Evolutionary conservation across 2,113 vertebrate genomes (phyloP).

Genomic region (Hemibagrus wyckioides): DNA sequence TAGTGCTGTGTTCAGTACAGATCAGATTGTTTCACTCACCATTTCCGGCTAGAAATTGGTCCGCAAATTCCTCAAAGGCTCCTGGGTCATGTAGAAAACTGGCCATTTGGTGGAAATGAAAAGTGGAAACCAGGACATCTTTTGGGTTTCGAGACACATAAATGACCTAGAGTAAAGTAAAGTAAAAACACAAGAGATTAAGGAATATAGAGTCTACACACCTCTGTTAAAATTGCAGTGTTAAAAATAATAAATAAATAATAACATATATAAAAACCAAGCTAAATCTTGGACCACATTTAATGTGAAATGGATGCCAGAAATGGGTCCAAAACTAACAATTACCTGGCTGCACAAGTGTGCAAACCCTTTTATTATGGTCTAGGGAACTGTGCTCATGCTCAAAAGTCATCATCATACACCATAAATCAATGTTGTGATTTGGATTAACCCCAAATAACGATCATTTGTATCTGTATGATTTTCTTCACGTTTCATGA

Average conservation of each 20-base stretch:
- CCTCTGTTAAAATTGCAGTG: too few relatives aligned
- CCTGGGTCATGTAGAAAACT: conserved; percentile 74
- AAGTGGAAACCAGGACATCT: conserved; percentile 75
- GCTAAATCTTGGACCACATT: too few relatives aligned
- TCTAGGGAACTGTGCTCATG: too few relatives aligned
- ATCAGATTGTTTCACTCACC: conserved; percentile 59
- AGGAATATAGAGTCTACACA: background rate
- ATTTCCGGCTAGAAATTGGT: conserved; percentile 71
- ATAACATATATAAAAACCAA: background rate
- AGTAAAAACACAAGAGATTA: background rate
- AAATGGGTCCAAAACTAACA: too few relatives aligned
- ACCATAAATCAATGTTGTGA: too few relatives aligned
- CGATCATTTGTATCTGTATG: too few relatives aligned
- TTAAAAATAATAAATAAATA: background rate
- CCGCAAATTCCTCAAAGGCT: conserved; percentile 74
- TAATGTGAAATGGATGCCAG: too few relatives aligned
- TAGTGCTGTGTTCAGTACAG: background rate
- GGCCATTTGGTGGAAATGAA: conserved; percentile 76
- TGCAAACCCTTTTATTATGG: too few relatives aligned
- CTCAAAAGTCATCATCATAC: background rate
- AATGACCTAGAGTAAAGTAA: conserved; percentile 65
- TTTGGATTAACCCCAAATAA: too few relatives aligned
- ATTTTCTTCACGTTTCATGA: too few relatives aligned
- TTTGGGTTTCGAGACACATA: conserved; percentile 75
- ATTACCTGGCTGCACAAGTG: too few relatives aligned